These are phyloP conservation scores for Musca vetustissima DNA, from an alignment of 1,140 invertebrate genomes.

Conservation along the genomic window DNA sequence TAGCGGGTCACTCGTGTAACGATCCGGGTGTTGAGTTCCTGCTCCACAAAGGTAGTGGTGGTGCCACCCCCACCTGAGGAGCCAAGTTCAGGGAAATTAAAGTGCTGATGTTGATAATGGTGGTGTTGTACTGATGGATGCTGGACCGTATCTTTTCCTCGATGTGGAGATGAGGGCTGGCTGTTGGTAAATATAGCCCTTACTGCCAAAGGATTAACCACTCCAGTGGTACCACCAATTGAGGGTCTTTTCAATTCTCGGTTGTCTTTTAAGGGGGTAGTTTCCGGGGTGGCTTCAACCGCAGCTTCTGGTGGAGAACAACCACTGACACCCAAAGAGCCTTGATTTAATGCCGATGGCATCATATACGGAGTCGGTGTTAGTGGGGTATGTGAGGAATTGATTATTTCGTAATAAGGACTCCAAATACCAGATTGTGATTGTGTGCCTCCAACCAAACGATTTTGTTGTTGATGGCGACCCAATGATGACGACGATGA, in stretches of 20 bases:
- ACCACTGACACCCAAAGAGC: conserved; percentile 43
- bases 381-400: conserved; percentile 56
- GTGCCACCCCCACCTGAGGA: conserved; percentile 23
- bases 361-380: conserved; percentile 55
- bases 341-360: conserved; percentile 34
- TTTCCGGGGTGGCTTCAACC: conserved; percentile 84
- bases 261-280: conserved; percentile 75
- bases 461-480: neutral
- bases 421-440: conserved; percentile 45
- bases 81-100: conserved; percentile 43
- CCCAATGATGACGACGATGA: neutral
- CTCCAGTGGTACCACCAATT: neutral
- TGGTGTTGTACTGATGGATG: neutral
- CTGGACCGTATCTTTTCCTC: conserved; percentile 59
- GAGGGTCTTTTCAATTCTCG: conserved; percentile 38
- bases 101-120: conserved; percentile 55
- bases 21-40: conserved; percentile 27
- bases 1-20: conserved; percentile 29
- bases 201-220: conserved; percentile 62
- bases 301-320: conserved; percentile 70
- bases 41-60: conserved; percentile 27
- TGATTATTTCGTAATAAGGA: conserved; percentile 43
- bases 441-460: neutral
- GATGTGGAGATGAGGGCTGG: conserved; percentile 68
- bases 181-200: conserved; percentile 60